Percentiles rank a stretch among this genome's conserved stretches.
These are phyloP conservation scores for Papilio demoleus DNA, from an alignment of 2,888 invertebrate genomes.

Conservation along the genomic window DNA sequence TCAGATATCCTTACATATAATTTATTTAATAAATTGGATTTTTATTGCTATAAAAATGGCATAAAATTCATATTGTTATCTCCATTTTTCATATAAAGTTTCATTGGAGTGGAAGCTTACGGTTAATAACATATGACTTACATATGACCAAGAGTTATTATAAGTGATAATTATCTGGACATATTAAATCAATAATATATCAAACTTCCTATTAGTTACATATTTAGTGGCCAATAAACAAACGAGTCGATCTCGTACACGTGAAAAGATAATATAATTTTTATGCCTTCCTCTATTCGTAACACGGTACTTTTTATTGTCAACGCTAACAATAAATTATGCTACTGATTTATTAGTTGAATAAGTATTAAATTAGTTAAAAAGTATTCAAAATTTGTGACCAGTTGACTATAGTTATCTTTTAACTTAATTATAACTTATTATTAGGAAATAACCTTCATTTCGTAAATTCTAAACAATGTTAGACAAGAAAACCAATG, in stretches of 20 bases:
- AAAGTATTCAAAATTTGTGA: constrained; percentile 2
- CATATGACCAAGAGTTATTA: constrained; percentile 17
- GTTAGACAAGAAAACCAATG: no score
- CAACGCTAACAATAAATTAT: constrained; percentile 72
- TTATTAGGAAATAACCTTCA: background rate
- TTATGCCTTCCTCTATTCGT: constrained; percentile 73
- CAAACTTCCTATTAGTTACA: constrained; percentile 46
- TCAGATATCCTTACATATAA: no score
- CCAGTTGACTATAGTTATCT: background rate
- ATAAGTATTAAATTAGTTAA: constrained; percentile 33
- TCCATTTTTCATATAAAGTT: no score
- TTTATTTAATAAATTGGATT: no score
- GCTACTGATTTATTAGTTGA: constrained; percentile 69
- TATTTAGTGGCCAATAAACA: constrained; percentile 65
- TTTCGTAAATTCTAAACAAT: background rate
- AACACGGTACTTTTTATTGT: constrained; percentile 67
- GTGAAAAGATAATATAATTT: constrained; percentile 77
- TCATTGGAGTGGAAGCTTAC: background rate
- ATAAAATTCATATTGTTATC: no score
- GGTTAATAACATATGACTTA: constrained; percentile 17
- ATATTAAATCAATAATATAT: constrained; percentile 7
- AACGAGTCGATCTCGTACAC: constrained; percentile 62
- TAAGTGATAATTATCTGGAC: constrained; percentile 8
- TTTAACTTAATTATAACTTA: background rate
- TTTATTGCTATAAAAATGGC: no score